These are phyloP conservation scores for Notolabrus celidotus DNA, from an alignment of 2,797 vertebrate species.

Conservation along the genomic window DNA sequence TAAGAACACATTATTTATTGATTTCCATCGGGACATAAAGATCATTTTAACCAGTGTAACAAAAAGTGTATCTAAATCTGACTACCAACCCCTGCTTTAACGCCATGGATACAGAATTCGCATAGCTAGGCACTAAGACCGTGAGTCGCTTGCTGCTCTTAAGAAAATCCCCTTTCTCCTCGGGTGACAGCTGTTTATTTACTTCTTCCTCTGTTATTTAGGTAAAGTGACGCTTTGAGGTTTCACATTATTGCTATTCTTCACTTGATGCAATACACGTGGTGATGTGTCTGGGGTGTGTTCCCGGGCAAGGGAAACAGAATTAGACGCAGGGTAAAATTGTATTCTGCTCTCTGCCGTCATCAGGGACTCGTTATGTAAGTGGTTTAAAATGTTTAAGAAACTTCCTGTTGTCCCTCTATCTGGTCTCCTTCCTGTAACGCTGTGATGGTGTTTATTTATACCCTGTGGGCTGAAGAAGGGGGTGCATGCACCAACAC, in stretches of 20 bases:
- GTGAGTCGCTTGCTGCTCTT: no score
- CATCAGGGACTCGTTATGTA: conserved; percentile 39
- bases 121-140: no score
- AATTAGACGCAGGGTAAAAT: background rate
- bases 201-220: background rate
- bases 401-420: conserved; percentile 28
- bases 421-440: conserved; percentile 37
- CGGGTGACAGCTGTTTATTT: no score
- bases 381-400: conserved; percentile 43
- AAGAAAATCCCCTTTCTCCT: no score
- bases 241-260: background rate
- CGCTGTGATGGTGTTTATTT: conserved; percentile 59
- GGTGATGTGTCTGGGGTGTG: background rate
- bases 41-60: no score
- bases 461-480: conserved; percentile 48
- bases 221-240: background rate
- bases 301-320: background rate
- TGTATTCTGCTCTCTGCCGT: conserved; percentile 12
- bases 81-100: no score
- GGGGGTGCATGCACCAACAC: conserved; percentile 10
- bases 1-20: no score
- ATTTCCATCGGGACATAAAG: no score
- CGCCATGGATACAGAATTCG: no score
- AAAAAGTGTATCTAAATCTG: no score
- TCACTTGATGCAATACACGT: background rate